Percentiles rank a stretch among this genome's conserved stretches.
These are phyloP conservation scores for Peribatodes rhomboidaria DNA, from an alignment of 2,888 invertebrate genomes.

Conservation along the genomic window DNA sequence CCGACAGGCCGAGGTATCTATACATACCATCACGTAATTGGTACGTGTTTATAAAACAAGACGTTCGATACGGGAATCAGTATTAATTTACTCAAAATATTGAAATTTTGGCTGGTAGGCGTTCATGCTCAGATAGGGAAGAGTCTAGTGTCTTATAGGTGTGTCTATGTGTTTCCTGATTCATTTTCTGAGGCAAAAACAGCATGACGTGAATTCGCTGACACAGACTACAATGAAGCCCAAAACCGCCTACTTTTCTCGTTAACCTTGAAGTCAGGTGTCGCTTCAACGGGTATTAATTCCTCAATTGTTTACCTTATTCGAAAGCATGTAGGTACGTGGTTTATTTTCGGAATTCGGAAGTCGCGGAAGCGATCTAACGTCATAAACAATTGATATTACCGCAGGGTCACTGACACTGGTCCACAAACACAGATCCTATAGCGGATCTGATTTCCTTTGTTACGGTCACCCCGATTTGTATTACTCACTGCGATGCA, in stretches of 20 bases:
- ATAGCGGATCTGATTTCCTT: conserved; percentile 42
- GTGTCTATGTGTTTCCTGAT: neutral
- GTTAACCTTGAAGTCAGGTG: neutral
- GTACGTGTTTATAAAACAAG: conserved; percentile 30
- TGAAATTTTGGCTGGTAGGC: neutral
- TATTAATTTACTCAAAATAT: conserved; percentile 10
- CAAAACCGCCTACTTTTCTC: neutral
- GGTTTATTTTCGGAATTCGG: conserved; percentile 20
- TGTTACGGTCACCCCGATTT: conserved; percentile 42
- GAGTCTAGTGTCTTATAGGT: neutral
- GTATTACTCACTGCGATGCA: conserved; percentile 33
- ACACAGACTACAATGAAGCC: neutral
- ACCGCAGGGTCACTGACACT: conserved; percentile 47
- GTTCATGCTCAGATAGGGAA: neutral
- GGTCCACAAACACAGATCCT: conserved; percentile 44
- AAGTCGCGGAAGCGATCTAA: conserved; percentile 26
- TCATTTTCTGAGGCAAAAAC: neutral
- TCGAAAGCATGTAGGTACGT: conserved; percentile 1
- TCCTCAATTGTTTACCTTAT: conserved; percentile 6
- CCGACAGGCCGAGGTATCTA: neutral
- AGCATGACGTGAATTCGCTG: too few relatives aligned
- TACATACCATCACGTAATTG: conserved; percentile 17
- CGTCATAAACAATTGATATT: conserved; percentile 41
- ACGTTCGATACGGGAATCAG: neutral
- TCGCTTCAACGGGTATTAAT: conserved; percentile 1